phyloP scores from a whole-genome alignment of 2,113 vertebrate genomes.

The Microtus richardsoni region DNA sequence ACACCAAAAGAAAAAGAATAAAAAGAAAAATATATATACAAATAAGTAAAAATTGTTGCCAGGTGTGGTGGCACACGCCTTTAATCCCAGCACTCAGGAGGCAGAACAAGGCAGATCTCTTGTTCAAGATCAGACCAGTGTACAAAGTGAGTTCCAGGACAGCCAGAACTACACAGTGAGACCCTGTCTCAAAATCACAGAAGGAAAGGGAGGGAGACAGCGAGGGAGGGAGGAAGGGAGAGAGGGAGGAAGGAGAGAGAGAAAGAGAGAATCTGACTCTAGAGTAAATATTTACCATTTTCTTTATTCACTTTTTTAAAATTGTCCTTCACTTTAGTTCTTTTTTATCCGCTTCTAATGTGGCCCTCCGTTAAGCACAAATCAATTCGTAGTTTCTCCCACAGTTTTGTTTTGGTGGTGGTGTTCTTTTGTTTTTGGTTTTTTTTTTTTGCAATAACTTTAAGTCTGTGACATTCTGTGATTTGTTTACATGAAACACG shows the following conservation, averaged over 20 bases:
- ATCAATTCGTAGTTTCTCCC: neutral
- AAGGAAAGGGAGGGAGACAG: too few relatives aligned
- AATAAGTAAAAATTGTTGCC: neutral
- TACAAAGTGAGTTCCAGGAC: neutral
- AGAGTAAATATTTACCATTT: neutral
- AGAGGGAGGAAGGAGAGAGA: too few relatives aligned
- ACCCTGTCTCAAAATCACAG: neutral
- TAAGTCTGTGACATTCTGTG: conserved; percentile 18
- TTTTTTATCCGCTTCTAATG: neutral
- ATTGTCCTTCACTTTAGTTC: neutral
- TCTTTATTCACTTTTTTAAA: neutral
- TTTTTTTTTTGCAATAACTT: neutral
- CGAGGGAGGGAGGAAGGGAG: too few relatives aligned
- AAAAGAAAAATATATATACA: neutral
- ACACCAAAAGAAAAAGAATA: neutral
- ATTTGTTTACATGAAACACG: neutral
- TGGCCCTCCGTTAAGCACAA: conserved; percentile 1
- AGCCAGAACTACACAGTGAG: neutral
- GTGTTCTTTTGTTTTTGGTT: neutral
- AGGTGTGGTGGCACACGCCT: neutral
- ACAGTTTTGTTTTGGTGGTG: neutral
- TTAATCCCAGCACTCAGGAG: neutral
- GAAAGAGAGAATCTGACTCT: neutral
- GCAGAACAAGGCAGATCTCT: neutral
- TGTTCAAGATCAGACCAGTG: neutral